Percentiles rank a stretch among this genome's conserved stretches.
Evolutionary conservation across 2,797 vertebrate genomes (phyloP).

Genomic region (Amniataba percoides): DNA sequence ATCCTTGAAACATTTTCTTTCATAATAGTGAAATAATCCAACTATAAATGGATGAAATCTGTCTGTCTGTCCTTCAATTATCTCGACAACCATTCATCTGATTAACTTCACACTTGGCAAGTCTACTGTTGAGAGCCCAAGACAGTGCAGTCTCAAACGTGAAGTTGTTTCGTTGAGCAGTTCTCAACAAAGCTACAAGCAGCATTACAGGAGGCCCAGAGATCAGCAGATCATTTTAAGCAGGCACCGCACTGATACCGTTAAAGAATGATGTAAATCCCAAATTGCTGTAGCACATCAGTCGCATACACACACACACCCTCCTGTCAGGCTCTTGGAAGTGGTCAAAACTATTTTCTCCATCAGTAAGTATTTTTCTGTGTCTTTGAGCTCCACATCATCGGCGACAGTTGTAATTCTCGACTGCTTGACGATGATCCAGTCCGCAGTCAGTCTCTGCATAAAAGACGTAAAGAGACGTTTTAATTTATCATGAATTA

Average conservation of each 20-base stretch:
- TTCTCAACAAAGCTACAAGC: too few species aligned
- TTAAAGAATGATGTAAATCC: slow-evolving; percentile 6
- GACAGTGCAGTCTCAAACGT: too few species aligned
- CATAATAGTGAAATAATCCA: not conserved
- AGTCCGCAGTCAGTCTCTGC: slow-evolving; percentile 7
- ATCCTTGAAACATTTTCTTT: not conserved
- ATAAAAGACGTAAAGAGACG: not conserved
- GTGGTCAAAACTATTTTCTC: slow-evolving; percentile 17
- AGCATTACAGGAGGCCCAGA: too few species aligned
- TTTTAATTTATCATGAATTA: not conserved
- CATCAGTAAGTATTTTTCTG: not conserved
- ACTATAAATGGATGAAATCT: too few species aligned
- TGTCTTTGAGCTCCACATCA: slow-evolving; percentile 18
- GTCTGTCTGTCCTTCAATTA: too few species aligned
- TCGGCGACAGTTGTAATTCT: slow-evolving; percentile 40
- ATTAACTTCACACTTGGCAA: too few species aligned
- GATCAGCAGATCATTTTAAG: too few species aligned
- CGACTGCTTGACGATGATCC: slow-evolving; percentile 24
- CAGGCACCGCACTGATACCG: not conserved
- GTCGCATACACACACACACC: not conserved
- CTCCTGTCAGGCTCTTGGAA: slow-evolving; percentile 14
- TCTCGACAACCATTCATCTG: too few species aligned
- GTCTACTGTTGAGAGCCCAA: too few species aligned
- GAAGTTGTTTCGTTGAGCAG: too few species aligned
- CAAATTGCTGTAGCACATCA: slow-evolving; percentile 20